Evolutionary conservation across 2,113 vertebrate genomes (phyloP).

Genomic region (Sinocyclocheilus anophthalmus): DNA sequence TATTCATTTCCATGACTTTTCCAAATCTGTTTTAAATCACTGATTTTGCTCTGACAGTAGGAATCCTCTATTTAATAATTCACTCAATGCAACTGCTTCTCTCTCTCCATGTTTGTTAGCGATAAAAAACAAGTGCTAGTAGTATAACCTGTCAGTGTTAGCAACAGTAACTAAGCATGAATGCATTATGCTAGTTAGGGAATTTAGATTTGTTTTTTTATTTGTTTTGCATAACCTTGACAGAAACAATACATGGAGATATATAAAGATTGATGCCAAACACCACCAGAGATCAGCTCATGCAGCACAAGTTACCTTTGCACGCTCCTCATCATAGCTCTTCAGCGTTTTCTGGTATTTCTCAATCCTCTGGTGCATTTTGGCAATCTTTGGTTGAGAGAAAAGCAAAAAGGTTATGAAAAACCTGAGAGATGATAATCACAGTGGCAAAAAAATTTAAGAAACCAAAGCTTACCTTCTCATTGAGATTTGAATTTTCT

Average conservation of each 20-base stretch:
- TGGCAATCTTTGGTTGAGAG: constrained; percentile 75
- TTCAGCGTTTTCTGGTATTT: constrained; percentile 82
- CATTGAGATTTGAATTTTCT: constrained; percentile 60
- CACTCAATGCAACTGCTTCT: no score
- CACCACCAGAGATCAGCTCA: neutral
- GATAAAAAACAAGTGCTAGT: no score
- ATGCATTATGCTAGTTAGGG: neutral
- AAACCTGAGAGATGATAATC: neutral
- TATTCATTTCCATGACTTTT: no score
- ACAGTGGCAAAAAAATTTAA: neutral
- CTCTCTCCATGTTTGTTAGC: no score
- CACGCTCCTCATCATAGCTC: constrained; percentile 81
- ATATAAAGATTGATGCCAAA: no score
- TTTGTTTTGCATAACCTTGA: neutral
- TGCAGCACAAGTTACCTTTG: constrained; percentile 77
- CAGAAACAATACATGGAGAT: neutral
- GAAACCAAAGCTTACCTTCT: constrained; percentile 33
- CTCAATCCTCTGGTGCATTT: constrained; percentile 83
- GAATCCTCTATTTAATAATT: no score
- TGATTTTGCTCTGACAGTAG: no score
- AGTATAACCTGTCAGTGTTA: no score
- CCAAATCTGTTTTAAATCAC: no score
- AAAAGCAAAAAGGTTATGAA: constrained; percentile 24
- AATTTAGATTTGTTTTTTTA: no score
- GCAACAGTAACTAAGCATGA: no score